Base-by-base conservation (phyloP, 2,888 invertebrate genomes). In the Drosophila mulleri region DNA sequence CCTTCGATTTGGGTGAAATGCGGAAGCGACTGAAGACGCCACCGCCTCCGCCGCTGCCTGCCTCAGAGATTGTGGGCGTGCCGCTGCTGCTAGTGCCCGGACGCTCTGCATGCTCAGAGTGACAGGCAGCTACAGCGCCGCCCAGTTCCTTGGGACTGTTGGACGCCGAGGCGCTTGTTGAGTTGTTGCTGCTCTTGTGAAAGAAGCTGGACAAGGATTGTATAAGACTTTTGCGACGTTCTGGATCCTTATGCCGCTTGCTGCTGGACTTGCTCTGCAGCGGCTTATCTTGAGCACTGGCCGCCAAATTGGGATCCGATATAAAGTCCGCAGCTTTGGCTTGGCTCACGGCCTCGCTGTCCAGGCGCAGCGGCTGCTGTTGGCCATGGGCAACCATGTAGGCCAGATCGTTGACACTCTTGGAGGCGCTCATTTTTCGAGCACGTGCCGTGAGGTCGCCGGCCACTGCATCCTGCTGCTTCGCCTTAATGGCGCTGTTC, bases 181-280 rank as follows among this genome's bases (percentile, higher is more conserved):
- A 72, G 39, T 67, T 79, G 83, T 12, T 78, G 61, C 53, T 77
- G 47, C 96, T 95, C 92, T 96, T 96, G 85, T 95, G 95, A 91
- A 98, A 96, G 92, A 97, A 96, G 91, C 96, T 97, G 20, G 97
- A 96, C 73, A 98, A 95, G 59, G 97, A 95, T 93, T 96, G 97
- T 88, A 97, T 97, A 60, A 97, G 95, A 92, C 97, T 97, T 88
- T 96, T 96, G 72, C 97, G 94, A 74, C 97, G 94, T 86, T 96
- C 96, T 0, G 95, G 94, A 90, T 95, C 95, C 88, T 95, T 95
- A 57, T 86, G 83, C 1, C 92, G 80, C 11, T 91, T 86, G 54
- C 66, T 82, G 3, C 64, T 82, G 3, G 88, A 66, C 67, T 90
- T 91, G 2, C 72, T 57, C 69, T 88, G 90, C 7, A 62, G 18